Evolutionary conservation across 2,888 invertebrate genomes (phyloP), one percentile per base, ranked within the genome.

Genomic region (Catocala fraxini): DNA sequence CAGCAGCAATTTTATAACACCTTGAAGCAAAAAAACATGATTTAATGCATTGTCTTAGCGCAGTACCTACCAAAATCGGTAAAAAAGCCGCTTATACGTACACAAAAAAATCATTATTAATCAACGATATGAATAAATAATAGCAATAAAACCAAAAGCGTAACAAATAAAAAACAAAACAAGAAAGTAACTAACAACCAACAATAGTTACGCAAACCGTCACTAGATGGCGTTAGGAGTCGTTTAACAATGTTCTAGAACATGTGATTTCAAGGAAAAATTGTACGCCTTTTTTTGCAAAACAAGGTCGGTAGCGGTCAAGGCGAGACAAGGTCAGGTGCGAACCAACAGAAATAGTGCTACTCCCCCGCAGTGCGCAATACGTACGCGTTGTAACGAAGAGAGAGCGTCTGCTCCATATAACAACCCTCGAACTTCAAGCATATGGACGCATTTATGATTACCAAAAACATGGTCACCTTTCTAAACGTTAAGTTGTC

Each of bases 231-330:
- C 83, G 79, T 45, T 73, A 54, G 33, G 0, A 13, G 35, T 0
- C 13, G 6, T 12, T 6, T 45, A 61, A 75, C 75, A 73, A 74
- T 59, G 56, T 85, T 85, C 84, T 81, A 84, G 85, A 84, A 70
- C 68, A 67, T 69, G 69, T 77, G 66, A 72, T 79, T 77, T 74
- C 55, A 56, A 64, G 68, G 66, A 74, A 73, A 25, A 79, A 57
- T 51, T 59, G 53, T 65, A 56, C 25, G 25, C 25, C 3, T 70
- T 65, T 78, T 66, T 57, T 48, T 42, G 46, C 59, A 51, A 59
- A 63, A 54, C 62, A 73, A 86, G 85, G 80, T 85, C 77, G 75
- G 6, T 41, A 5, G 70, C 82, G 89, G 88, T 89, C 89, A 89
- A 89, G 89, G 88, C 79, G 59, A 77, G 34, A 25, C 84, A 85